These are phyloP conservation scores for Fabriciana adippe DNA, from an alignment of 2,888 invertebrate species.

Conservation along the genomic window DNA sequence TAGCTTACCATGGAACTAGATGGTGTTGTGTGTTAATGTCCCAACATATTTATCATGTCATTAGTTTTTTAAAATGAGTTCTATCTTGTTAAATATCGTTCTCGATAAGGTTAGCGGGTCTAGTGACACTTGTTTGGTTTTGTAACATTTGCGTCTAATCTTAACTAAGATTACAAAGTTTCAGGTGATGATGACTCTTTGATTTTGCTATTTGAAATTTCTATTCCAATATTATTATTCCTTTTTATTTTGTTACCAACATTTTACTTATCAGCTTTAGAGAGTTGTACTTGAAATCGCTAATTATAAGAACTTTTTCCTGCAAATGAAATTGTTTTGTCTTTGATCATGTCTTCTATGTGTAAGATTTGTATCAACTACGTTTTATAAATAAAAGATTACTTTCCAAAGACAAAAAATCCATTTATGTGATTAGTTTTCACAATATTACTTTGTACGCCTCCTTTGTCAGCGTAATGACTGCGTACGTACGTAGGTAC, in stretches of 20 bases:
- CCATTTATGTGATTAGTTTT: not conserved
- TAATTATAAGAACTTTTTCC: too few species aligned
- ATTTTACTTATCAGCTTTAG: not conserved
- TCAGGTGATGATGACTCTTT: not conserved
- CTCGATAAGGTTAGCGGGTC: not conserved
- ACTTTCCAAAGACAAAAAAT: not conserved
- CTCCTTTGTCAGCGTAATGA: constrained; percentile 10
- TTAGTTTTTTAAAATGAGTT: too few species aligned
- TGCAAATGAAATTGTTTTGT: too few species aligned
- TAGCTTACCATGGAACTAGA: too few species aligned
- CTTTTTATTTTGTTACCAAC: not conserved
- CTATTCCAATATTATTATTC: not conserved
- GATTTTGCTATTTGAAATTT: not conserved
- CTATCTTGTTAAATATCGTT: too few species aligned
- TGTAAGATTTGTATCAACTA: too few species aligned
- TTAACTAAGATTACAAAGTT: not conserved
- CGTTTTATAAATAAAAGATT: too few species aligned
- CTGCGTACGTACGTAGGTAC: not conserved
- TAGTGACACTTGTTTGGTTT: not conserved
- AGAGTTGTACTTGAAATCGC: not conserved
- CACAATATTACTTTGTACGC: not conserved
- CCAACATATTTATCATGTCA: too few species aligned
- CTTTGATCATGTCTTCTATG: too few species aligned
- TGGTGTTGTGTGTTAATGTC: too few species aligned
- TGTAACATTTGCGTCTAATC: not conserved